Conservation (phyloP, 2,797 vertebrate genomes). For the Arctocebus calabarensis region DNA sequence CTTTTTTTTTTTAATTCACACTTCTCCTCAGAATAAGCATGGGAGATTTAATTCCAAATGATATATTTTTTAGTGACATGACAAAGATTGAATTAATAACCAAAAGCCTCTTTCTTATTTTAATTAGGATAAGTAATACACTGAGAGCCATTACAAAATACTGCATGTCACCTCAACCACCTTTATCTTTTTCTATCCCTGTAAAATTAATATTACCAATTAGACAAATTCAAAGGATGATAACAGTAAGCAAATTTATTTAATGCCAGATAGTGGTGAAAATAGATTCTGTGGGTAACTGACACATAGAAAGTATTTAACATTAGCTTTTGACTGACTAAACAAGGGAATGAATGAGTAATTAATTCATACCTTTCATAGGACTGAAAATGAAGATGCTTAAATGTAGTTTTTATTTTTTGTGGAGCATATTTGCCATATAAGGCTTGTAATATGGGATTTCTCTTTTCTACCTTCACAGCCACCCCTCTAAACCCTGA, state of each 20-base stretch:
- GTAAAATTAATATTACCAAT: constrained; percentile 6
- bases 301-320: not conserved
- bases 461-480: not conserved
- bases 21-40: not conserved
- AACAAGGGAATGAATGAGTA: not conserved
- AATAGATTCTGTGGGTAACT: not conserved
- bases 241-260: not conserved
- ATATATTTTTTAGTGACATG: constrained; percentile 12
- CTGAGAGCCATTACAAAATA: constrained; percentile 5
- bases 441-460: not conserved
- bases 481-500: not conserved
- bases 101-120: not conserved
- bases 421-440: not conserved
- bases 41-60: not conserved
- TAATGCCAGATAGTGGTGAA: not conserved
- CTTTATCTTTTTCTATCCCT: constrained; percentile 28
- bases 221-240: not conserved
- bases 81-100: constrained; percentile 41
- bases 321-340: not conserved
- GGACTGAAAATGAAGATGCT: not conserved
- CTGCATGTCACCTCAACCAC: not conserved
- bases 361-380: not conserved
- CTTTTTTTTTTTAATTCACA: not conserved
- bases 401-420: not conserved
- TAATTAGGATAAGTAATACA: not conserved